Evolutionary conservation across 2,797 vertebrate species (phyloP).

Genomic region (Schizopygopsis malacanthus): DNA sequence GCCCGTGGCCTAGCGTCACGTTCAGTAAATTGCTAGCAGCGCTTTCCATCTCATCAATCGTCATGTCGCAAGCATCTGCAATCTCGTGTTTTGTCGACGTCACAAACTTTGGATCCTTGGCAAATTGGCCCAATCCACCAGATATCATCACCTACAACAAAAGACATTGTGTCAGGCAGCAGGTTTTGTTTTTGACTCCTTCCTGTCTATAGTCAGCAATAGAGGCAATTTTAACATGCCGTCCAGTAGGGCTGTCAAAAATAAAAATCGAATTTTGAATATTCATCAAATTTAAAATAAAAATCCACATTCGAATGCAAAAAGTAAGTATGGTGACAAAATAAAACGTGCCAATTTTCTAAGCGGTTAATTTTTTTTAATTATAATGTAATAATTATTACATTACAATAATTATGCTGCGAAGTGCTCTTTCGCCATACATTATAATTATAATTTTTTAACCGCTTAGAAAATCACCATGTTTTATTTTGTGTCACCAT

Average conservation of each 20-base stretch:
- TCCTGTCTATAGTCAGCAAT: background rate
- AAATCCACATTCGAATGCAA: no score
- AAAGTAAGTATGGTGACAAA: no score
- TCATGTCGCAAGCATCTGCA: conserved; percentile 95
- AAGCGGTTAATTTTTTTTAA: no score
- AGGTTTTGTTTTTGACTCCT: background rate
- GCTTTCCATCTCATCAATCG: conserved; percentile 98
- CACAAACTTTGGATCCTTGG: conserved; percentile 95
- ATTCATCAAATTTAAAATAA: no score
- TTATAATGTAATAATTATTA: no score
- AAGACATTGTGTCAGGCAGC: background rate
- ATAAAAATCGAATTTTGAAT: no score
- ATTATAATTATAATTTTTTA: no score
- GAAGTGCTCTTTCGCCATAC: no score
- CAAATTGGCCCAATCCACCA: conserved; percentile 92
- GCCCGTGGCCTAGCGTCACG: conserved; percentile 79
- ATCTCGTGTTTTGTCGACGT: conserved; percentile 93
- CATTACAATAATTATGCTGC: no score
- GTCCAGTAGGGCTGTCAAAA: background rate
- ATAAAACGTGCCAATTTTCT: no score
- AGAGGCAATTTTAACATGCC: background rate
- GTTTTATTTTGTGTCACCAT: no score
- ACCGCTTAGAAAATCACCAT: no score
- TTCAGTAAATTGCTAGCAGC: conserved; percentile 94
- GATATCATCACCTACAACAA: conserved; percentile 92